phyloP scores from a whole-genome alignment of 2,113 vertebrate species.

The Cygnus buccinator region DNA sequence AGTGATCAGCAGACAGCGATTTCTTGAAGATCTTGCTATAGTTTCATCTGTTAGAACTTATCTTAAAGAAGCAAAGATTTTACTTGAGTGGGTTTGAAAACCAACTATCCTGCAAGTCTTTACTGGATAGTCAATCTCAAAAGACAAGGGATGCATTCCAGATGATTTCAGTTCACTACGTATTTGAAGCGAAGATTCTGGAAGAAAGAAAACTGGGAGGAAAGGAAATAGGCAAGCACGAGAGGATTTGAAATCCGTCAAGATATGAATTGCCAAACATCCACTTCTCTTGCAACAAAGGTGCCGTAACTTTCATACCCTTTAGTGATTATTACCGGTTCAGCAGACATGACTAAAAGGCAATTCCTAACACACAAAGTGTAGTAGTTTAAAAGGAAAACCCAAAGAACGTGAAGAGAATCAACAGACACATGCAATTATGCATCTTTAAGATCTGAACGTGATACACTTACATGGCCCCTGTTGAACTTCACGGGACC shows the following conservation, averaged over 20 bases:
- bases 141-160: conserved; percentile 22
- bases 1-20: background rate
- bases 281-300: background rate
- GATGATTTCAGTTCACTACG: background rate
- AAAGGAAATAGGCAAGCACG: conserved; percentile 32
- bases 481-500: conserved; percentile 74
- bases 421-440: conserved; percentile 68
- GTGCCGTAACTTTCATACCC: background rate
- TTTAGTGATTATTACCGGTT: background rate
- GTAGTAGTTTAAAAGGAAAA: conserved; percentile 41
- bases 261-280: background rate
- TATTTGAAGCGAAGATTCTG: background rate
- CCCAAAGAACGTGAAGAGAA: conserved; percentile 8
- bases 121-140: background rate
- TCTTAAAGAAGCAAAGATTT: background rate
- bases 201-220: background rate
- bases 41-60: background rate
- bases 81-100: background rate
- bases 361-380: conserved; percentile 10
- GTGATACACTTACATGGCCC: conserved; percentile 74
- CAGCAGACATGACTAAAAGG: background rate
- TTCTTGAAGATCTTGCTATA: background rate
- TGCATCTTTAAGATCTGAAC: conserved; percentile 67
- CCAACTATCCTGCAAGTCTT: background rate
- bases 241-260: background rate